Evolutionary conservation across 2,888 invertebrate genomes (phyloP).

Genomic region (Tetramorium bicarinatum): DNA sequence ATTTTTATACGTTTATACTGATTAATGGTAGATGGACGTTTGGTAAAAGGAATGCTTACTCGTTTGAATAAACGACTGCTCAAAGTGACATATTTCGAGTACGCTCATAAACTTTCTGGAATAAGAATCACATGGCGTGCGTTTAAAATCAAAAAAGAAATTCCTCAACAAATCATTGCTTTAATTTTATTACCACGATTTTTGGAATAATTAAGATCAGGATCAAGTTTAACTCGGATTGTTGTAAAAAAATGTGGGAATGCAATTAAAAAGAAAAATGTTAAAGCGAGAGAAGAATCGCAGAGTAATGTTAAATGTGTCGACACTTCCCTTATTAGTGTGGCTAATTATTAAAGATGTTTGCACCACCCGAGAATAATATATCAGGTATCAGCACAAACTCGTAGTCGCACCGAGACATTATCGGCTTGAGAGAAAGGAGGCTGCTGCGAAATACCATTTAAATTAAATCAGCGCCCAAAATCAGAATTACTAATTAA

Average conservation of each 20-base stretch:
- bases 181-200: slow-evolving; percentile 48
- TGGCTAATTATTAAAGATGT: slow-evolving; percentile 74
- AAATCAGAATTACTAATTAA: slow-evolving; percentile 43
- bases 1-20: slow-evolving; percentile 52
- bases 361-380: slow-evolving; percentile 62
- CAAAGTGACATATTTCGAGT: slow-evolving; percentile 25
- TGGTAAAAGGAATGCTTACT: background rate
- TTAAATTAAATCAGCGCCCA: slow-evolving; percentile 22
- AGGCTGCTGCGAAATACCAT: slow-evolving; percentile 9
- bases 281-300: slow-evolving; percentile 38
- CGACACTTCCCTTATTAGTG: slow-evolving; percentile 70
- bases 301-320: slow-evolving; percentile 59
- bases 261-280: slow-evolving; percentile 61
- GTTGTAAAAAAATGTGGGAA: slow-evolving; percentile 62
- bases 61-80: background rate
- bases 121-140: background rate
- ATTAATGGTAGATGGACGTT: slow-evolving; percentile 53
- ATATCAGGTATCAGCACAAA: slow-evolving; percentile 52
- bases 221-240: slow-evolving; percentile 68
- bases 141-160: background rate
- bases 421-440: slow-evolving; percentile 40
- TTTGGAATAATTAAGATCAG: slow-evolving; percentile 72
- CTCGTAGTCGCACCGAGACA: slow-evolving; percentile 10
- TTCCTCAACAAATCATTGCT: background rate
- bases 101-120: background rate